A percentile compares a stretch with the other conserved stretches of the same genome.
phyloP scores from a whole-genome alignment of 2,888 invertebrate species.

The Platycheirus rosarum region DNA sequence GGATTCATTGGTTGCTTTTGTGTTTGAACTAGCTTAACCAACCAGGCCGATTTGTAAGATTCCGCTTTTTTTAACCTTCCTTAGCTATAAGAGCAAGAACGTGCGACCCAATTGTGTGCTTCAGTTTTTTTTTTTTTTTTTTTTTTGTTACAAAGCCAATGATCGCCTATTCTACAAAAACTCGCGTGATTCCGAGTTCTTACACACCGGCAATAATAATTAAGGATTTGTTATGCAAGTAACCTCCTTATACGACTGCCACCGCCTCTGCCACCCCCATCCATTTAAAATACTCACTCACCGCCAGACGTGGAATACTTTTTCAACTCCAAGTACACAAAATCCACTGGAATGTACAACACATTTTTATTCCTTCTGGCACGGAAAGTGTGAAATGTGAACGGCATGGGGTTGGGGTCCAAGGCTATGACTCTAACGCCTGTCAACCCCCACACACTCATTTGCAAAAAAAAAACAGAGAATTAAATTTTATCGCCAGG shows the following conservation, averaged over 20 bases:
- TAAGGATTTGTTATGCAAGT: conserved; percentile 60
- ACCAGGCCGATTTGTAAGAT: too few species aligned
- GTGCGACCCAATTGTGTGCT: neutral
- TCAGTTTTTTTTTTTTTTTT: too few species aligned
- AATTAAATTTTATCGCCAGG: conserved; percentile 71
- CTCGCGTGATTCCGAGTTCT: conserved; percentile 67
- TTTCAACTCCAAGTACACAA: neutral
- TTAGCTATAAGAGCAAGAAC: too few species aligned
- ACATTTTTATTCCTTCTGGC: conserved; percentile 12
- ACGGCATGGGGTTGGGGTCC: neutral
- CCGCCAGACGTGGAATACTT: neutral
- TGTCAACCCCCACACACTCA: conserved; percentile 7
- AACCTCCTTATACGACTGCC: conserved; percentile 9
- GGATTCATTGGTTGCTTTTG: too few species aligned
- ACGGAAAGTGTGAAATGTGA: neutral
- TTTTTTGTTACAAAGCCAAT: conserved; percentile 32
- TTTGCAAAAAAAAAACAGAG: conserved; percentile 62
- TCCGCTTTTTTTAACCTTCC: too few species aligned
- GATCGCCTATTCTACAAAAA: conserved; percentile 41
- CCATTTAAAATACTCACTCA: neutral
- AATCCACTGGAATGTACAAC: conserved; percentile 38
- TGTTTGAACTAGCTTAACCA: too few species aligned
- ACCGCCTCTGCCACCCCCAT: neutral
- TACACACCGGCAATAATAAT: conserved; percentile 65
- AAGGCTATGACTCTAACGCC: neutral